Percentiles rank a stretch among this genome's conserved stretches.
Conservation (phyloP, 2,113 vertebrate genomes). For the Pseudonaja textilis region DNA sequence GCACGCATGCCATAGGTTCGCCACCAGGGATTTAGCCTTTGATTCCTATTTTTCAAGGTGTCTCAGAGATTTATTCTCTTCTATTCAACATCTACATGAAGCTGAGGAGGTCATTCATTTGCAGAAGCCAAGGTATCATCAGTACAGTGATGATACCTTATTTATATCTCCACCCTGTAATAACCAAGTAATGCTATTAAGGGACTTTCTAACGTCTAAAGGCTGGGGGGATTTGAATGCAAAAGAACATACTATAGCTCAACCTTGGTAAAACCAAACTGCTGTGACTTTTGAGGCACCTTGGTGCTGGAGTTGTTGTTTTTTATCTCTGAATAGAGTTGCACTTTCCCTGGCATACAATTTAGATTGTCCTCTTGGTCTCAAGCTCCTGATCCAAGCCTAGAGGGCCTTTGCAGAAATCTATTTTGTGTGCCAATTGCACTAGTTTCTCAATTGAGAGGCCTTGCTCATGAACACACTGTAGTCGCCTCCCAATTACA, state of each 20-base stretch:
- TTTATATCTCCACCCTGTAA: not conserved
- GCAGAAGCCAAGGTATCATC: not conserved
- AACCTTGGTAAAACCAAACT: not conserved
- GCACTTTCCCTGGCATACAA: not conserved
- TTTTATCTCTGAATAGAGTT: not conserved
- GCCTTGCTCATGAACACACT: not conserved
- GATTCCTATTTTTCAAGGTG: not conserved
- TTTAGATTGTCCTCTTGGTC: not conserved
- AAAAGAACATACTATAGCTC: not conserved
- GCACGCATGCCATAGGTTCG: no score
- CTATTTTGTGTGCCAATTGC: not conserved
- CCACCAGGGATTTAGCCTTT: not conserved
- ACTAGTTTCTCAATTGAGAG: not conserved
- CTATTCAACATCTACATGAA: not conserved
- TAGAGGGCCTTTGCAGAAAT: not conserved
- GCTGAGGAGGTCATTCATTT: not conserved
- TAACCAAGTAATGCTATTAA: not conserved
- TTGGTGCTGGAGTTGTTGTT: not conserved
- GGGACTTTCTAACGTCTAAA: not conserved
- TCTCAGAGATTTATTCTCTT: not conserved
- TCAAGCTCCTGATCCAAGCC: not conserved
- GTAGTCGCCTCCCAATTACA: not conserved
- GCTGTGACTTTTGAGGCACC: not conserved
- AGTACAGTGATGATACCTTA: not conserved
- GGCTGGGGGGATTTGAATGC: not conserved